Conservation (phyloP, 2,113 vertebrate genomes). For the Orthonyx spaldingii region DNA sequence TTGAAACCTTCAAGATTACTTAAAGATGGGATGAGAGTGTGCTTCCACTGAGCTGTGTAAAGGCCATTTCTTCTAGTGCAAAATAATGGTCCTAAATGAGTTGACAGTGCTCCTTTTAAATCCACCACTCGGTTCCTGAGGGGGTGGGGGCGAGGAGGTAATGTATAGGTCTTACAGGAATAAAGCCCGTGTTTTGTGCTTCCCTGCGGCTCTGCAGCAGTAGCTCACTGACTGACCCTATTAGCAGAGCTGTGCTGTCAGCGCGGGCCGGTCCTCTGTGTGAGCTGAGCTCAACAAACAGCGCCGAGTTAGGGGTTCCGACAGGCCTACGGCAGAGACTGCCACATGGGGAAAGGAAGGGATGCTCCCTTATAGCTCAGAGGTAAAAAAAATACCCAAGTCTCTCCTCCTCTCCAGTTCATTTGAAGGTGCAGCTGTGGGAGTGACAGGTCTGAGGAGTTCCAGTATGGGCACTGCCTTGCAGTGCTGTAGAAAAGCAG, state of each 20-base stretch:
- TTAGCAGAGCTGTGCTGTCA: constrained; percentile 32
- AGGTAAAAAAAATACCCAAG: not conserved
- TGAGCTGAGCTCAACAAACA: not conserved
- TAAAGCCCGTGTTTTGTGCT: constrained; percentile 50
- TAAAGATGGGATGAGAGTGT: constrained; percentile 43
- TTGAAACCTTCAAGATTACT: constrained; percentile 55
- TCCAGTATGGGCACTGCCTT: not conserved
- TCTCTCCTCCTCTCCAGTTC: not conserved
- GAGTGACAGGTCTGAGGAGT: not conserved
- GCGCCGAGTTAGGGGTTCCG: not conserved
- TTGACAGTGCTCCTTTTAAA: constrained; percentile 52
- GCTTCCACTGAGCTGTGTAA: constrained; percentile 32
- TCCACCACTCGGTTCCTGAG: constrained; percentile 23
- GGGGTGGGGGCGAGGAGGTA: not conserved
- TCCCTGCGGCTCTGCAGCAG: constrained; percentile 43
- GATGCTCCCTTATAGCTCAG: not conserved
- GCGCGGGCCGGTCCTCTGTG: not conserved
- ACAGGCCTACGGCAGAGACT: not conserved
- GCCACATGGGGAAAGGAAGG: not conserved
- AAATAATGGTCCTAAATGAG: constrained; percentile 53
- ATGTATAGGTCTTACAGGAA: constrained; percentile 57
- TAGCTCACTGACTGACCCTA: constrained; percentile 43
- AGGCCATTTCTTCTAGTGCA: constrained; percentile 43
- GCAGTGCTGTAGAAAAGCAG: not conserved
- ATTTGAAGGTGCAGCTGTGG: not conserved